These are phyloP conservation scores for Tor tambroides DNA, from an alignment of 2,113 vertebrate genomes.

Conservation along the genomic window DNA sequence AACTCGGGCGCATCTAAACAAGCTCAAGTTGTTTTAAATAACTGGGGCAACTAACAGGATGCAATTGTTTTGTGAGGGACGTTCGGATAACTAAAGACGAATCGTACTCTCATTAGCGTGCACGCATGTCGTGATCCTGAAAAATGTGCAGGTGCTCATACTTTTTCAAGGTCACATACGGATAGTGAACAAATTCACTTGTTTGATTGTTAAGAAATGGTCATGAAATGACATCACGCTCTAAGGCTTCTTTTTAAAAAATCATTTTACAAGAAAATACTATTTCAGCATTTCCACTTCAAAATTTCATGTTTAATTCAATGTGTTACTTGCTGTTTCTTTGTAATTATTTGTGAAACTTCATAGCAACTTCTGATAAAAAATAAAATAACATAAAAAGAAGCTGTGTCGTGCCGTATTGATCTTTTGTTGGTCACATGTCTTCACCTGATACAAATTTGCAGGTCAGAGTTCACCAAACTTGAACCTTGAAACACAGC, in stretches of 20 bases:
- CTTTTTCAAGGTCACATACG: not conserved
- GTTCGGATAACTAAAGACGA: constrained; percentile 46
- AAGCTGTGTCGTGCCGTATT: not conserved
- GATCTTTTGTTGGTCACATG: not conserved
- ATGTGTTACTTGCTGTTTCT: not conserved
- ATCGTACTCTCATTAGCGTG: constrained; percentile 55
- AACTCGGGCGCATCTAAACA: constrained; percentile 63
- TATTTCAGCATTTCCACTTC: no score
- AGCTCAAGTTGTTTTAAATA: constrained; percentile 65
- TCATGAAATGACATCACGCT: not conserved
- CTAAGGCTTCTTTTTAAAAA: not conserved
- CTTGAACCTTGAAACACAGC: not conserved
- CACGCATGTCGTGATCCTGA: not conserved
- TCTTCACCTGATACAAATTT: not conserved
- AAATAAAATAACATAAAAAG: not conserved
- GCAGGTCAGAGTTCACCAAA: not conserved
- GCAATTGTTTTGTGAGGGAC: constrained; percentile 57
- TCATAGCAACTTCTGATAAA: not conserved
- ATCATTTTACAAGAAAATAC: no score
- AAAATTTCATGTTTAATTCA: not conserved
- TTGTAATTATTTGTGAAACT: not conserved
- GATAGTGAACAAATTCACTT: not conserved
- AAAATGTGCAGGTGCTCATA: not conserved
- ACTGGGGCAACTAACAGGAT: constrained; percentile 65
- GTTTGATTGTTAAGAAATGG: not conserved